Base-by-base conservation (phyloP, 2,113 vertebrate genomes). In the Argyrosomus japonicus region DNA sequence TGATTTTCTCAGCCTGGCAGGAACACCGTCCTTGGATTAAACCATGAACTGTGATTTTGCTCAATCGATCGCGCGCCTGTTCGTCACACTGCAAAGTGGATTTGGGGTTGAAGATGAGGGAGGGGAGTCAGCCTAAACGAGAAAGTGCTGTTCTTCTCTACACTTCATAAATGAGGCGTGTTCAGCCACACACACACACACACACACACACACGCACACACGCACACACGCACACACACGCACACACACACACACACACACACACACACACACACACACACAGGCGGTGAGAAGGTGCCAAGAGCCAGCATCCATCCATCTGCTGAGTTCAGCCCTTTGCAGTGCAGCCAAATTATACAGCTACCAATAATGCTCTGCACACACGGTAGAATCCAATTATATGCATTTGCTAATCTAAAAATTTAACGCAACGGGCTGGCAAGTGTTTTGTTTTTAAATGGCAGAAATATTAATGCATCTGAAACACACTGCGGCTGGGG, bases 221-320 rank as follows among this genome's bases (percentile, higher is more conserved):
- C 25, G 2, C 25, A 27, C 25, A 27, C 25, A 27, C 25, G 2
- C 25, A 27, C 25, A 27, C 25, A 27, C 25, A 27, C 25, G 8
- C 36, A 2, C 36, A 9, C 36, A 40, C 36, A 40, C 36, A 36
- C 36, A 8, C 36, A 36, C 36, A 40, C 36, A 40, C 36, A 9
- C 36, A 40, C 36, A 40, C 36, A 40, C 36, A 40, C 36, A 40
- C 36, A 40, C 78, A 56, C 83, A 17, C 76, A 51, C 76, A 48
- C 53, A 71, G 47, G 68, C 57, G 51, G 53, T 13, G 85, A 67
- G 75, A 77, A 81, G 72, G 75, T 79, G 91, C 88, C 91, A 90
- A 87, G 62, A 87, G 78, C 47, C 84, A 85, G 88, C 87, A 79
- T 85, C 79, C 77, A 63, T 85, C 90, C 89, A 91, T 93, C 90